These are phyloP conservation scores for Drosophila acutilabella DNA, from an alignment of 2,888 invertebrate genomes.

Conservation along the genomic window DNA sequence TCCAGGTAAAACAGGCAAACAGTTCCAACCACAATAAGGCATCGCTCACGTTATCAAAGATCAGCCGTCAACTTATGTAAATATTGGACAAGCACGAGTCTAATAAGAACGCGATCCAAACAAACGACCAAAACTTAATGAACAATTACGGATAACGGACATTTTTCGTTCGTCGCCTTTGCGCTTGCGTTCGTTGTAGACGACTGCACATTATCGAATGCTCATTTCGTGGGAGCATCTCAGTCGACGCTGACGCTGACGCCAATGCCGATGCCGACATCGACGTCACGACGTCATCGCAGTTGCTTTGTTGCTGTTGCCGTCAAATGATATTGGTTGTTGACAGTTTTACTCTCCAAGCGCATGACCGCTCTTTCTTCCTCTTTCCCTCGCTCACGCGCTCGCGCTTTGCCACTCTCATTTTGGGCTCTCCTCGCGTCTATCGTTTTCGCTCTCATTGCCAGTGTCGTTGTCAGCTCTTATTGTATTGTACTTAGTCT, in stretches of 20 bases:
- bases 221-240: constrained; percentile 21
- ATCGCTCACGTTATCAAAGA: constrained; percentile 26
- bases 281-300: constrained; percentile 3
- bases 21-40: constrained; percentile 26
- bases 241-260: constrained; percentile 12
- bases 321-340: constrained; percentile 61
- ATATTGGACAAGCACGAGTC: neutral
- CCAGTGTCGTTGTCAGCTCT: constrained; percentile 11
- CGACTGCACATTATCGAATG: constrained; percentile 68
- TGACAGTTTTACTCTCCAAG: constrained; percentile 57
- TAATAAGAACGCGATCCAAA: constrained; percentile 45
- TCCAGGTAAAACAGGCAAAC: constrained; percentile 34
- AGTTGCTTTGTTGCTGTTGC: constrained; percentile 11
- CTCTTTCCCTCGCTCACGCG: constrained; percentile 20
- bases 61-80: neutral
- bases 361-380: constrained; percentile 16
- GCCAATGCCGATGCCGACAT: constrained; percentile 1
- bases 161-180: constrained; percentile 34
- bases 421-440: constrained; percentile 1
- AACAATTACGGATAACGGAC: constrained; percentile 47
- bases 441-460: constrained; percentile 14
- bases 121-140: constrained; percentile 35
- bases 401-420: constrained; percentile 16
- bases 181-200: constrained; percentile 47
- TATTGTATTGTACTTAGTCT: constrained; percentile 36